Evolutionary conservation across 2,888 invertebrate species (phyloP).

Genomic region (Acholoe squamosa): DNA sequence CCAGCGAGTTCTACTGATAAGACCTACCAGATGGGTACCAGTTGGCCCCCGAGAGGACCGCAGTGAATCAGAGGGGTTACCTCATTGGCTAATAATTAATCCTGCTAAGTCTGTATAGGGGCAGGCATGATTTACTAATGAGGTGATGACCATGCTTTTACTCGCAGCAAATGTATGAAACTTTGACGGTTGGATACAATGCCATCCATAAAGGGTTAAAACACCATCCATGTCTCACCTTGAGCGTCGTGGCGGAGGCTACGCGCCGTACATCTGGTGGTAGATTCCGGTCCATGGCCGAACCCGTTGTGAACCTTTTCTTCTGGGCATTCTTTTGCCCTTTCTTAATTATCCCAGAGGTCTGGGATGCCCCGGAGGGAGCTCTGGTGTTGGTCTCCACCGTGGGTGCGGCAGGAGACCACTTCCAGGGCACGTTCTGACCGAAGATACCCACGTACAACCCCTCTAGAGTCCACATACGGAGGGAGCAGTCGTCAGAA

Average conservation of each 20-base stretch:
- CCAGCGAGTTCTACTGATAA: too few species aligned
- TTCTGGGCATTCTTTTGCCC: not conserved
- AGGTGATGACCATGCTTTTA: too few species aligned
- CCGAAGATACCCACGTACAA: slow-evolving; percentile 89
- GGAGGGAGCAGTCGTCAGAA: slow-evolving; percentile 88
- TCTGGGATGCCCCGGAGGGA: not conserved
- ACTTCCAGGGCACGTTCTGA: slow-evolving; percentile 82
- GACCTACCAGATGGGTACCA: too few species aligned
- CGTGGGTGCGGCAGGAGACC: too few species aligned
- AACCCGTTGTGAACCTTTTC: not conserved
- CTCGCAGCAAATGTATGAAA: too few species aligned
- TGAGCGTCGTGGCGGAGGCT: slow-evolving; percentile 90
- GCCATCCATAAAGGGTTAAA: too few species aligned
- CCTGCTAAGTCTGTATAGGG: too few species aligned
- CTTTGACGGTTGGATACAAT: too few species aligned
- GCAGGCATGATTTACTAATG: too few species aligned
- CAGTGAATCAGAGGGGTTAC: too few species aligned
- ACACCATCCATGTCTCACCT: slow-evolving; percentile 77
- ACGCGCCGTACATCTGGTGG: slow-evolving; percentile 90
- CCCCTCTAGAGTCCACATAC: slow-evolving; percentile 75
- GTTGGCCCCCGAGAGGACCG: too few species aligned
- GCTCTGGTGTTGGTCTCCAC: not conserved
- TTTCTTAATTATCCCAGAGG: not conserved
- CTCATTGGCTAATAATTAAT: too few species aligned
- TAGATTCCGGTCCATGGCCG: slow-evolving; percentile 81